Percentiles rank a stretch among this genome's conserved stretches.
phyloP scores from a whole-genome alignment of 2,113 vertebrate genomes.

The Tympanuchus pallidicinctus region DNA sequence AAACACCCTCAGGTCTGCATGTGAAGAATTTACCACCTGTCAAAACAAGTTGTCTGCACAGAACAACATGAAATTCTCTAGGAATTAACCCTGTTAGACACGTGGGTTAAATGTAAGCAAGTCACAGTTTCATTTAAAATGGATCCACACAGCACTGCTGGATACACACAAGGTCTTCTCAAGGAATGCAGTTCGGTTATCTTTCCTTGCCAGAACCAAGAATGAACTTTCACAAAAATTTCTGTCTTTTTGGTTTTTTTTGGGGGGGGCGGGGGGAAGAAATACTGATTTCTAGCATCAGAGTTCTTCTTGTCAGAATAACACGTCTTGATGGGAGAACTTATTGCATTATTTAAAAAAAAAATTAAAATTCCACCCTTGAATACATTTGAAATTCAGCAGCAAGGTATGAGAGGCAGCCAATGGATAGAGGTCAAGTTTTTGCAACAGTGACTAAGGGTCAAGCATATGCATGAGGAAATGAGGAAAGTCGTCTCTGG shows the following conservation, averaged over 20 bases:
- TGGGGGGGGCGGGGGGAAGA: background rate
- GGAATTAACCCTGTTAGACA: constrained; percentile 22
- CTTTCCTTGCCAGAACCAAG: background rate
- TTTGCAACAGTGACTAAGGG: constrained; percentile 37
- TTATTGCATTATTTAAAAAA: background rate
- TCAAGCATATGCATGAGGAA: constrained; percentile 11
- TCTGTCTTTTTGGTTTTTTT: background rate
- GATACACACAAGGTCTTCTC: background rate
- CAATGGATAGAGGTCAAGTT: constrained; percentile 34
- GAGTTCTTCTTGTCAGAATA: background rate
- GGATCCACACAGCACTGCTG: background rate
- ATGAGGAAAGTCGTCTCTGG: constrained; percentile 20
- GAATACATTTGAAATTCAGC: constrained; percentile 28
- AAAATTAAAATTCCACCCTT: background rate
- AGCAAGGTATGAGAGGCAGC: constrained; percentile 48
- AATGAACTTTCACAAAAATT: background rate
- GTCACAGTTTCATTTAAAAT: background rate
- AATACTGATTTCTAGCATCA: background rate
- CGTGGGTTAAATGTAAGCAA: background rate
- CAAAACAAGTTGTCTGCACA: constrained; percentile 28
- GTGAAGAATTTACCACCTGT: constrained; percentile 45
- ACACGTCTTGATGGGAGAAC: background rate
- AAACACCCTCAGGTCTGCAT: background rate
- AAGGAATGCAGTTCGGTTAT: accelerated
- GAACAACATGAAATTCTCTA: background rate